Conservation (phyloP, 2,797 vertebrate species). For the Eidolon dupreanum region DNA sequence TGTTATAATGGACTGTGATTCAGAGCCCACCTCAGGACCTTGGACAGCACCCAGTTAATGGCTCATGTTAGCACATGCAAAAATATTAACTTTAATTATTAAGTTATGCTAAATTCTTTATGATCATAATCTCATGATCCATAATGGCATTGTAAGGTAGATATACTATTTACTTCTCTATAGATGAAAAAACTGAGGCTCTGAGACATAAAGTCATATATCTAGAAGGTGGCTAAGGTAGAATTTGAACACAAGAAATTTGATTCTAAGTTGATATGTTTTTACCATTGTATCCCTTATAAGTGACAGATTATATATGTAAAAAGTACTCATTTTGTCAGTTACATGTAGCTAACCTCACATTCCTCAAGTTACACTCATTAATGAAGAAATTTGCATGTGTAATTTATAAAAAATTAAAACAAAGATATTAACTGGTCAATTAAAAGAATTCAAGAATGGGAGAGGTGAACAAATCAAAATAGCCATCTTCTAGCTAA, state of each 20-base stretch:
- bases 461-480: background rate
- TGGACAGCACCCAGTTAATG: conserved; percentile 29
- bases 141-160: background rate
- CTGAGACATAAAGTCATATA: background rate
- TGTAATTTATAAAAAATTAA: background rate
- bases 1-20: background rate
- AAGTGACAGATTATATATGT: background rate
- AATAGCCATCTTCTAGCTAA: background rate
- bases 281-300: background rate
- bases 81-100: conserved; percentile 3
- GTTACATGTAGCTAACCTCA: background rate
- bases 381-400: background rate
- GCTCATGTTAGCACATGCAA: background rate
- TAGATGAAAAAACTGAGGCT: conserved; percentile 12
- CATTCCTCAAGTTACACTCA: background rate
- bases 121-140: background rate
- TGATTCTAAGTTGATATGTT: conserved; percentile 13
- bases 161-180: background rate
- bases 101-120: background rate
- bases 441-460: background rate
- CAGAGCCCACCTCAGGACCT: conserved; percentile 39
- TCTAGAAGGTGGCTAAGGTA: background rate
- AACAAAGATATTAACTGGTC: background rate
- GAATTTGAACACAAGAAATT: conserved; percentile 13
- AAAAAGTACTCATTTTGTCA: background rate